Conservation (phyloP, 2,888 invertebrate genomes). For the Liodrosophila aerea region DNA sequence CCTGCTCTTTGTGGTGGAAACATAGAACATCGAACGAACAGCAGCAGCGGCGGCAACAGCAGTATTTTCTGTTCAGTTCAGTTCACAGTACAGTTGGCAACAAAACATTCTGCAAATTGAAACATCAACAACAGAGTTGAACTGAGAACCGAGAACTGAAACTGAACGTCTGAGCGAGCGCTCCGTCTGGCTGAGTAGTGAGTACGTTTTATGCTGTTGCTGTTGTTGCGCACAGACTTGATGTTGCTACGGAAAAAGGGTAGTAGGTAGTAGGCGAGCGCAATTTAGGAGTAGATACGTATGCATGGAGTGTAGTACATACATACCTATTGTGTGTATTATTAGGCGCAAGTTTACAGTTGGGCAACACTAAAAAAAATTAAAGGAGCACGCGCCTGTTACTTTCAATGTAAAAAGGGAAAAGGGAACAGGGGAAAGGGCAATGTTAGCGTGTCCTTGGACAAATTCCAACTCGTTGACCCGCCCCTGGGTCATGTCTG, state of each 20-base stretch:
- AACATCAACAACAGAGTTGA: constrained; percentile 44
- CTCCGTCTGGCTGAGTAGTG: constrained; percentile 2
- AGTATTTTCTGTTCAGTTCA: constrained; percentile 27
- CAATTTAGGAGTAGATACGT: constrained; percentile 14
- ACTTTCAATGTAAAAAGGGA: constrained; percentile 18
- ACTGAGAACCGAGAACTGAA: constrained; percentile 26
- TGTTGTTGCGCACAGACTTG: constrained; percentile 13
- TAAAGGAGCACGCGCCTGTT: constrained; percentile 42
- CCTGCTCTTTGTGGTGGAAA: constrained; percentile 47
- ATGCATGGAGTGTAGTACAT: not conserved
- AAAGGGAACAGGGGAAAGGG: not conserved
- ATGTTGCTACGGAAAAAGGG: constrained; percentile 47
- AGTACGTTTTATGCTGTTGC: constrained; percentile 42
- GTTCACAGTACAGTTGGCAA: constrained; percentile 76
- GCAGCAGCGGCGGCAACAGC: constrained; percentile 44
- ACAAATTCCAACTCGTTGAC: constrained; percentile 53
- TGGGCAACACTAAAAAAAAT: constrained; percentile 4
- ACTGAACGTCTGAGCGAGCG: not conserved
- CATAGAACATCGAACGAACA: constrained; percentile 55
- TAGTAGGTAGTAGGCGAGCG: constrained; percentile 47
- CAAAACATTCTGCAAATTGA: constrained; percentile 74
- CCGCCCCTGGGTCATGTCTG: constrained; percentile 41
- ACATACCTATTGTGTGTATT: constrained; percentile 12
- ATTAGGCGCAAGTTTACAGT: constrained; percentile 45
- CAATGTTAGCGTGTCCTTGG: constrained; percentile 66